A percentile compares a stretch with the other conserved stretches of the same genome.
Conservation (phyloP, 2,113 vertebrate species). For the Emydura subglobosa region DNA sequence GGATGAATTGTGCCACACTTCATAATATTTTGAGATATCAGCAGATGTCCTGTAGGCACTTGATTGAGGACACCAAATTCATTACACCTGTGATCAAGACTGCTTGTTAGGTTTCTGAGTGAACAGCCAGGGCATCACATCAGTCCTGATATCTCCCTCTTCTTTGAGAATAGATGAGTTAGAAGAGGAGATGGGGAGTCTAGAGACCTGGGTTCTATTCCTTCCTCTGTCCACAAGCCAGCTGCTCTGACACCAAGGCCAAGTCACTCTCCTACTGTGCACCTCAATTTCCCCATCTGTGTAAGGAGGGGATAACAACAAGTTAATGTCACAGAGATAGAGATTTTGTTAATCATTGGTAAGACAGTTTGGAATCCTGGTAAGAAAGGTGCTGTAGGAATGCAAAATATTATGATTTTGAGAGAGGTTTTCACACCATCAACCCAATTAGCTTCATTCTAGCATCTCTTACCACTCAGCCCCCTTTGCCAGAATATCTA, state of each 20-base stretch:
- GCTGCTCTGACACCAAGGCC: not conserved
- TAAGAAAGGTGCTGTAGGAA: not conserved
- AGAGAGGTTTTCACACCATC: not conserved
- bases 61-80: not conserved
- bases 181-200: not conserved
- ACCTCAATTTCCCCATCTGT: not conserved
- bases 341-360: not conserved
- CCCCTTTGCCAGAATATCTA: conserved; percentile 26
- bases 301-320: too few species aligned
- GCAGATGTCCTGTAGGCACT: not conserved
- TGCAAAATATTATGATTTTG: not conserved
- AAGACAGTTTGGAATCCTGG: not conserved
- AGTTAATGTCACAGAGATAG: not conserved
- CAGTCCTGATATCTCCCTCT: not conserved
- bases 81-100: not conserved
- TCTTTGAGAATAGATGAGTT: not conserved
- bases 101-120: not conserved
- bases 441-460: not conserved
- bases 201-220: not conserved
- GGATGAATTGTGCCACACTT: not conserved
- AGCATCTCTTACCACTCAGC: conserved; percentile 13
- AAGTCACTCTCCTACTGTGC: not conserved
- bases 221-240: not conserved
- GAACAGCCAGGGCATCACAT: not conserved
- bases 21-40: not conserved